Percentiles rank a stretch among this genome's conserved stretches.
Conservation (phyloP, 1,140 invertebrate species). For the Proales similis region DNA sequence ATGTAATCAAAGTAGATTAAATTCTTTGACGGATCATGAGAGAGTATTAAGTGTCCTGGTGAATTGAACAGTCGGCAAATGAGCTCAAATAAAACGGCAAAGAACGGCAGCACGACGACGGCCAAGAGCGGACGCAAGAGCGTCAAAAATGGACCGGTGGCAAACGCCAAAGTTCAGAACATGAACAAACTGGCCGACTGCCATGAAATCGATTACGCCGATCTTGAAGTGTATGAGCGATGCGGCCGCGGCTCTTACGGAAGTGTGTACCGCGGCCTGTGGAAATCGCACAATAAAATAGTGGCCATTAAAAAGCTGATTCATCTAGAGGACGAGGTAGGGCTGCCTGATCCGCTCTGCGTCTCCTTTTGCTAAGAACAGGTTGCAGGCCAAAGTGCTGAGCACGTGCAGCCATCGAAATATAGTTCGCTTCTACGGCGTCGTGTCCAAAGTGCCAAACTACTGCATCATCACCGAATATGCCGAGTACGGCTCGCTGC, state of each 20-base stretch:
- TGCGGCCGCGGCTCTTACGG: constrained; percentile 32
- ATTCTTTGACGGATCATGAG: no score
- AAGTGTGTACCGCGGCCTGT: constrained; percentile 40
- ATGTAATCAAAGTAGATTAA: no score
- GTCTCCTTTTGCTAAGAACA: constrained; percentile 27
- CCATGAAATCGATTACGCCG: constrained; percentile 48
- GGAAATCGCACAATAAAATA: constrained; percentile 50
- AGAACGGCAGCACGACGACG: no score
- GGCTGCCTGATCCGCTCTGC: background rate
- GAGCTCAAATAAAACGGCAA: no score
- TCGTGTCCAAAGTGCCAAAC: constrained; percentile 51
- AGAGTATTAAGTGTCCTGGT: no score
- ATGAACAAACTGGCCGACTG: constrained; percentile 41
- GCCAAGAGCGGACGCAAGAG: no score
- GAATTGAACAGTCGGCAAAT: no score
- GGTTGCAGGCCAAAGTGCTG: constrained; percentile 52
- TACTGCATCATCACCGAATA: constrained; percentile 54
- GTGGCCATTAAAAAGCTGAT: constrained; percentile 54
- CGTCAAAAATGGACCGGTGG: no score
- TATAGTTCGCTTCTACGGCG: constrained; percentile 55
- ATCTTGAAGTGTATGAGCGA: constrained; percentile 47
- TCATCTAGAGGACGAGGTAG: constrained; percentile 53
- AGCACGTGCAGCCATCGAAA: constrained; percentile 53
- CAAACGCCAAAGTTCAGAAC: no score
- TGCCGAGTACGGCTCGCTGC: constrained; percentile 51